A percentile compares a stretch with the other conserved stretches of the same genome.
Conservation (phyloP, 2,113 vertebrate genomes). For the Percopsis transmontana region DNA sequence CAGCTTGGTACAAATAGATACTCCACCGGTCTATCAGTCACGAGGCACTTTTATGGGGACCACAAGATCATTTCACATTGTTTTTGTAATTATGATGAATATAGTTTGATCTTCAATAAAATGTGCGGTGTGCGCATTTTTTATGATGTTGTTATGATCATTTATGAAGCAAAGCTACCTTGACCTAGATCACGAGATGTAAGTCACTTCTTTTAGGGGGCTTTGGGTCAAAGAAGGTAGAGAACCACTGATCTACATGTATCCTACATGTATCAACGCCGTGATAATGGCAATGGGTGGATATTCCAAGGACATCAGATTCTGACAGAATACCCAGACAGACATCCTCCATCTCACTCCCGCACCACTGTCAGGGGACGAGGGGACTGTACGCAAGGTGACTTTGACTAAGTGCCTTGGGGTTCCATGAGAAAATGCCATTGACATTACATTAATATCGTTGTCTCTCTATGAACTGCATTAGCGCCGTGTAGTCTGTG, state of each 20-base stretch:
- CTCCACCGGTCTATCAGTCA: too few species aligned
- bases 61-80: too few species aligned
- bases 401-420: constrained; percentile 79
- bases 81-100: too few species aligned
- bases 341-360: constrained; percentile 74
- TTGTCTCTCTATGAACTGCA: constrained; percentile 71
- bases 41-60: too few species aligned
- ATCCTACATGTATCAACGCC: constrained; percentile 42
- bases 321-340: constrained; percentile 65
- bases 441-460: constrained; percentile 77
- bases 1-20: constrained; percentile 6
- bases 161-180: not conserved
- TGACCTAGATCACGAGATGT: not conserved
- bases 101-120: too few species aligned
- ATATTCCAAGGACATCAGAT: constrained; percentile 58
- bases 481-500: constrained; percentile 58
- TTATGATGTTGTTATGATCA: too few species aligned
- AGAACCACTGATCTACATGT: constrained; percentile 3
- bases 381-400: constrained; percentile 75
- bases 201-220: not conserved
- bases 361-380: constrained; percentile 69
- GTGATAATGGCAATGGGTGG: constrained; percentile 35
- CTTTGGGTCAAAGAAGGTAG: not conserved
- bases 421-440: constrained; percentile 72
- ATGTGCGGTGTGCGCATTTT: too few species aligned